phyloP scores from a whole-genome alignment of 2,113 vertebrate species.

The Ceuthmochares aereus region DNA sequence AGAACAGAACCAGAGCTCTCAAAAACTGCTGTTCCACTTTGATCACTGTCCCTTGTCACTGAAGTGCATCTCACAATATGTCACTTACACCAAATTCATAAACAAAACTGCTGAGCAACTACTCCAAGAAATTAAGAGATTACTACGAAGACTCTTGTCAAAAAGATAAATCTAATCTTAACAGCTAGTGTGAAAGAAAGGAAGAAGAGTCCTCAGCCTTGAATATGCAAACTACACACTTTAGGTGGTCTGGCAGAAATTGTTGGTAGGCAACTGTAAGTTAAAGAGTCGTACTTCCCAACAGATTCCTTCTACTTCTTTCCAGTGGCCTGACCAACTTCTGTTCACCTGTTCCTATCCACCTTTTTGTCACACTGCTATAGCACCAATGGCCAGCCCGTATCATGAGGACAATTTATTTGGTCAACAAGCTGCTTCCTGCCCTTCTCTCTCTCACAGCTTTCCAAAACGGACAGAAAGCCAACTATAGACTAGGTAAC shows the following conservation, averaged over 20 bases:
- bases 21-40: neutral
- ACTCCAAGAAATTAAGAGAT: neutral
- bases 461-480: neutral
- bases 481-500: neutral
- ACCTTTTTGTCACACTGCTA: neutral
- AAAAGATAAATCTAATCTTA: neutral
- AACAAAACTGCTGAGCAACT: neutral
- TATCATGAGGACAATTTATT: neutral
- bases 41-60: neutral
- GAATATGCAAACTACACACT: neutral
- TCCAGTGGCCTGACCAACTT: neutral
- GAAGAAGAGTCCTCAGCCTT: neutral
- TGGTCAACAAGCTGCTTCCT: neutral
- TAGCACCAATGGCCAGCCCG: neutral
- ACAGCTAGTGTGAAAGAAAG: neutral
- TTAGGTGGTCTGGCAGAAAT: neutral
- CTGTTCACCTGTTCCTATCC: neutral
- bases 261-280: neutral
- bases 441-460: neutral
- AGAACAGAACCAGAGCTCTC: neutral
- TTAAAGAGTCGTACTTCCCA: neutral
- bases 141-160: neutral
- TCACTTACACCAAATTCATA: neutral
- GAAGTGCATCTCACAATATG: neutral
- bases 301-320: neutral